Base-by-base conservation (phyloP, 1,140 invertebrate genomes). In the Heterodera carotae region DNA sequence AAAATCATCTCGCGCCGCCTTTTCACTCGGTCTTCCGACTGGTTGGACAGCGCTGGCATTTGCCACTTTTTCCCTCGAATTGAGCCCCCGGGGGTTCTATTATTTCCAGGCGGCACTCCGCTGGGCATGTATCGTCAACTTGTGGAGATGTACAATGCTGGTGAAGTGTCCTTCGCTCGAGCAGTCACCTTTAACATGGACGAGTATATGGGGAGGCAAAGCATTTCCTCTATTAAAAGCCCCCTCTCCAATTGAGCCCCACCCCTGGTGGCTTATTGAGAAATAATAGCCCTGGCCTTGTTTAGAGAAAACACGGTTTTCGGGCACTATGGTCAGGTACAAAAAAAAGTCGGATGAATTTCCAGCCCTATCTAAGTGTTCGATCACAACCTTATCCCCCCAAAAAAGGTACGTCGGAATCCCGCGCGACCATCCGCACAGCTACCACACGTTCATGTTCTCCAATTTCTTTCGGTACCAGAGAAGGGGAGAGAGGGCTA, bases 151-250 rank as follows among this genome's bases (percentile, higher is more conserved):
- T 90, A 96, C 86, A 93, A 93, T 86, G 91, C 91, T 84, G 95
- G 95, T 75, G 92, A 93, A 88, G 88, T 99, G n/a, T 97, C 94
- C 0, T 99, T 99, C 88, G 93, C 95, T 89, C 95, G 96, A 91
- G 96, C 99, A 1, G 97, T 94, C 88, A 99, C 97, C 0, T 99
- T 99, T 87, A 99, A 99, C 87, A 99, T 99, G 97, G 97, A 99
- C 88, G 97, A 99, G 90, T 99, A 99, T n/a, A n/a, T n/a, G n/a
- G n/a, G n/a, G n/a, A n/a, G n/a, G n/a, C n/a, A n/a, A n/a, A n/a
- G n/a, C n/a, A n/a, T n/a, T n/a, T n/a, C n/a, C n/a, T n/a, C n/a
- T n/a, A n/a, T n/a, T n/a, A n/a, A n/a, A n/a, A n/a, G n/a, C n/a
- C n/a, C n/a, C n/a, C n/a, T n/a, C n/a, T n/a, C n/a, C n/a, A n/a